Conservation (phyloP, 2,113 vertebrate genomes). For the Galemys pyrenaicus region DNA sequence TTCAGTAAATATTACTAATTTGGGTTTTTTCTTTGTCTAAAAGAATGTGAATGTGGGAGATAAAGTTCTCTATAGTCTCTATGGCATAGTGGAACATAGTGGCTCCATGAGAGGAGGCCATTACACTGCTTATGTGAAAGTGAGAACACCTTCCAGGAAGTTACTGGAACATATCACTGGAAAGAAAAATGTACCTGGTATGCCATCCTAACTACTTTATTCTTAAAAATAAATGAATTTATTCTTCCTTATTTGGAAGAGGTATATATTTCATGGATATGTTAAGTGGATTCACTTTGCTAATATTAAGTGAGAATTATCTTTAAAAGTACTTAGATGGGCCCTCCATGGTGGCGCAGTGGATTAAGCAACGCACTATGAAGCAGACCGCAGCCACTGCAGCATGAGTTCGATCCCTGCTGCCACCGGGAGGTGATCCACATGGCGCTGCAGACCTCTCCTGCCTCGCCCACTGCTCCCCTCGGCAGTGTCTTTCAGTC, state of each 20-base stretch:
- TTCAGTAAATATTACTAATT: slow-evolving; percentile 35
- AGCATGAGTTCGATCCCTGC: too few relatives aligned
- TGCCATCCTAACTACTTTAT: slow-evolving; percentile 59
- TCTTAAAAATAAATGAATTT: slow-evolving; percentile 31
- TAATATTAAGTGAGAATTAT: slow-evolving; percentile 42
- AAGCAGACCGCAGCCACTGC: too few relatives aligned
- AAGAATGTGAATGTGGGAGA: slow-evolving; percentile 91
- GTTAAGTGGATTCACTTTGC: slow-evolving; percentile 22
- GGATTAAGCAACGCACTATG: too few relatives aligned
- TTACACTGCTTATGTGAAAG: slow-evolving; percentile 95
- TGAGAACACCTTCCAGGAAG: slow-evolving; percentile 90
- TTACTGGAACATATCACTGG: slow-evolving; percentile 84
- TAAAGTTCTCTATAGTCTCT: slow-evolving; percentile 94
- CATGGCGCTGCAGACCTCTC: too few relatives aligned
- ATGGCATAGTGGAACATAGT: slow-evolving; percentile 97
- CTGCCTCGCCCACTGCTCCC: too few relatives aligned
- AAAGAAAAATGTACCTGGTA: slow-evolving; percentile 90
- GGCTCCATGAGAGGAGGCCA: slow-evolving; percentile 97
- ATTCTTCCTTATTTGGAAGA: slow-evolving; percentile 43
- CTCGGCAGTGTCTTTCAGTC: too few relatives aligned
- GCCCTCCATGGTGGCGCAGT: too few relatives aligned
- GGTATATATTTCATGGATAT: slow-evolving; percentile 33
- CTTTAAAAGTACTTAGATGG: neutral
- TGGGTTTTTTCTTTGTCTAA: slow-evolving; percentile 54
- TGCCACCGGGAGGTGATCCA: too few relatives aligned